A percentile compares a stretch with the other conserved stretches of the same genome.
phyloP scores from a whole-genome alignment of 2,888 invertebrate genomes.

The Molorchus minor region DNA sequence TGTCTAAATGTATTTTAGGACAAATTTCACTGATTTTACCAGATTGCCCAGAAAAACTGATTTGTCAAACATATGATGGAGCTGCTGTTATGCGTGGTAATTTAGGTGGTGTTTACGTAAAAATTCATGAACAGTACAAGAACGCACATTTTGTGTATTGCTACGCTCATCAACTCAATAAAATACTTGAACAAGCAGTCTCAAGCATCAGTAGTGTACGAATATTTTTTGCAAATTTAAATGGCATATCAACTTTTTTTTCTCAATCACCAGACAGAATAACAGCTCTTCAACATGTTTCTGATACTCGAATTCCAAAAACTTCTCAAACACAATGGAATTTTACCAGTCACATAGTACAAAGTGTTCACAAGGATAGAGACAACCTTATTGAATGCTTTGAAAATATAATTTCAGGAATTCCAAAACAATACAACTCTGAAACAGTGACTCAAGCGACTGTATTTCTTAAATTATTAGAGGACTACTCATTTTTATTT shows the following conservation, averaged over 20 bases:
- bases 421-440: background rate
- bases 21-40: slow-evolving; percentile 19
- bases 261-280: slow-evolving; percentile 8
- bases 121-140: slow-evolving; percentile 24
- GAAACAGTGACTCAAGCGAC: background rate
- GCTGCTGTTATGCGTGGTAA: slow-evolving; percentile 28
- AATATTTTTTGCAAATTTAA: slow-evolving; percentile 32
- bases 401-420: background rate
- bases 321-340: background rate
- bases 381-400: background rate
- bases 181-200: slow-evolving; percentile 28
- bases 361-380: background rate
- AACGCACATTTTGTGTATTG: slow-evolving; percentile 34
- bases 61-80: slow-evolving; percentile 28
- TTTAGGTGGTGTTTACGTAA: slow-evolving; percentile 25
- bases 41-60: slow-evolving; percentile 26
- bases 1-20: slow-evolving; percentile 16
- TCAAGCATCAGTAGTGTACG: slow-evolving; percentile 23
- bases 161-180: slow-evolving; percentile 33
- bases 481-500: slow-evolving; percentile 40
- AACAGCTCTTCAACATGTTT: slow-evolving; percentile 8
- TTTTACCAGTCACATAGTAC: background rate
- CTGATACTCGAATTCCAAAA: background rate
- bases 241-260: slow-evolving; percentile 28
- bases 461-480: slow-evolving; percentile 3